Percentiles rank a stretch among this genome's conserved stretches.
Evolutionary conservation across 2,888 invertebrate genomes (phyloP).

Genomic region (Rhingia rostrata): DNA sequence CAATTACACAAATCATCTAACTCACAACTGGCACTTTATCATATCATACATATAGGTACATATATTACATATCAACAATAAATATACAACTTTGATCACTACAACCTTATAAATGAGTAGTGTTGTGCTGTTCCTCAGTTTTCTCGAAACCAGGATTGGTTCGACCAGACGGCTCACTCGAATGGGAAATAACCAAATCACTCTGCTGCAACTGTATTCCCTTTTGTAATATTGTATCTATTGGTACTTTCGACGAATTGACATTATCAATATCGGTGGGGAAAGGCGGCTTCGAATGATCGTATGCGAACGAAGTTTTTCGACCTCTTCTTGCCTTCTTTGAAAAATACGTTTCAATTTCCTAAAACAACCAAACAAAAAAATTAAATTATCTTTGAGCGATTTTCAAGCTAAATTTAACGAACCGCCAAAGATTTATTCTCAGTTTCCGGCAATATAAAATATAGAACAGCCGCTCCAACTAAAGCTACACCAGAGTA

Average conservation of each 20-base stretch:
- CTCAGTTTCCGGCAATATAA: slow-evolving; percentile 91
- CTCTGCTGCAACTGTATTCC: slow-evolving; percentile 80
- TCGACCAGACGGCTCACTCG: slow-evolving; percentile 72
- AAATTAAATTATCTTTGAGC: background rate
- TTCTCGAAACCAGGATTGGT: slow-evolving; percentile 79
- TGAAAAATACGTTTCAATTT: slow-evolving; percentile 81
- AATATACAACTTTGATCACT: slow-evolving; percentile 27
- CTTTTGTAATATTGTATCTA: slow-evolving; percentile 77
- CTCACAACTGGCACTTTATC: slow-evolving; percentile 60
- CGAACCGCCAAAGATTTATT: slow-evolving; percentile 86
- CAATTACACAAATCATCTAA: slow-evolving; percentile 46
- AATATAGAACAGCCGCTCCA: slow-evolving; percentile 87
- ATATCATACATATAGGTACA: slow-evolving; percentile 51
- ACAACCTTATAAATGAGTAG: slow-evolving; percentile 78
- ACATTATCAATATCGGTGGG: slow-evolving; percentile 76
- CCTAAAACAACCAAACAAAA: slow-evolving; percentile 75
- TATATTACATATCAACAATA: slow-evolving; percentile 58
- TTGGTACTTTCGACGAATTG: slow-evolving; percentile 78
- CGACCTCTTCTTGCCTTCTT: slow-evolving; percentile 78
- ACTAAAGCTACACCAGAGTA: slow-evolving; percentile 86
- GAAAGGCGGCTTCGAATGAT: slow-evolving; percentile 64
- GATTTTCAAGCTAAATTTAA: slow-evolving; percentile 2
- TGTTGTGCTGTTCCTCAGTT: slow-evolving; percentile 78
- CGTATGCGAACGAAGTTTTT: slow-evolving; percentile 45
- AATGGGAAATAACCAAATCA: slow-evolving; percentile 77